Conservation (phyloP, 2,113 vertebrate species). For the Thermophis baileyi region DNA sequence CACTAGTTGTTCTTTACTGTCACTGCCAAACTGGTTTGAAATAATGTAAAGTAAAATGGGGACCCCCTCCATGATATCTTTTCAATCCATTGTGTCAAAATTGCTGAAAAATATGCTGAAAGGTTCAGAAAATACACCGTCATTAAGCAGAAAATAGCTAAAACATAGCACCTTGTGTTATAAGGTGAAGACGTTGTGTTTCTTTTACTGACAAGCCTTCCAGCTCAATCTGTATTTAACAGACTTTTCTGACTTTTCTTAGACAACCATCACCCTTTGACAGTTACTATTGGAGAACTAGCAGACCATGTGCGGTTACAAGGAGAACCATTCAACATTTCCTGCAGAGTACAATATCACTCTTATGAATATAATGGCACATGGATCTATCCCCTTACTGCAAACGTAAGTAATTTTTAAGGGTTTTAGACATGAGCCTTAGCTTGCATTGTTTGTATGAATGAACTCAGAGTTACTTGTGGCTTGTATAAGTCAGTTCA, state of each 20-base stretch:
- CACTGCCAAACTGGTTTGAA: no score
- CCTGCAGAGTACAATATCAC: conserved; percentile 75
- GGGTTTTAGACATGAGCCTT: not conserved
- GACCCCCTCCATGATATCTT: not conserved
- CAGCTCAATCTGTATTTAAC: not conserved
- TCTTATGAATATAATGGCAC: conserved; percentile 62
- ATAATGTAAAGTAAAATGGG: not conserved
- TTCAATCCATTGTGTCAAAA: not conserved
- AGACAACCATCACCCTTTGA: conserved; percentile 57
- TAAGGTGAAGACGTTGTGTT: no score
- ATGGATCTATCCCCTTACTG: conserved; percentile 67
- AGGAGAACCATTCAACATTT: conserved; percentile 80
- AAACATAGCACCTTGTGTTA: no score
- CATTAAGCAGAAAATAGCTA: not conserved
- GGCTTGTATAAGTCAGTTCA: not conserved
- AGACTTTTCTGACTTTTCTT: conserved; percentile 26
- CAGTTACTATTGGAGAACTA: conserved; percentile 70
- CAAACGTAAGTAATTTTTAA: conserved; percentile 54
- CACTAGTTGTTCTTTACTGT: no score
- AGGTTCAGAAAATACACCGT: not conserved
- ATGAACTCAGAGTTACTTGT: not conserved
- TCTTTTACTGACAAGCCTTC: not conserved
- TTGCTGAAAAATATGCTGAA: not conserved
- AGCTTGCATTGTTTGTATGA: not conserved
- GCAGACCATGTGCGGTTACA: conserved; percentile 76